Base-by-base conservation (phyloP, 2,113 vertebrate genomes). In the Apistogramma diplotaenia region DNA sequence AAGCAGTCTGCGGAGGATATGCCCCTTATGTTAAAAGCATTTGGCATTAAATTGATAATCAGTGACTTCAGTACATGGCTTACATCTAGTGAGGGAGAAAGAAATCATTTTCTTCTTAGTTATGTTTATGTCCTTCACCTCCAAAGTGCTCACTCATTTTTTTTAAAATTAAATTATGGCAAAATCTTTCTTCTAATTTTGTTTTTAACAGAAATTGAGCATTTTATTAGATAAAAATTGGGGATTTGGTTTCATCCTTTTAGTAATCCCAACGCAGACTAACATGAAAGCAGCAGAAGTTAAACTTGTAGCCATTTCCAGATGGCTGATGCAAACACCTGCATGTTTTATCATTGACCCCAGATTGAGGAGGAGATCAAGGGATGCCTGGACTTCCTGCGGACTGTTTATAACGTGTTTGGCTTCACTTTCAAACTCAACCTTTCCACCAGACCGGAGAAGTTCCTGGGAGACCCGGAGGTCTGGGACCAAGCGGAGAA, bases 351-450 rank as follows among this genome's bases (percentile, higher is more conserved):
- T 60, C 23, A 77, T 78, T 35, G 46, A 56, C 21, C 74, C 10
- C 93, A 99, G 98, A 99, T 99, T 70, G 97, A 97, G 77, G 93
- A 90, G 0, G 98, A 99, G 94, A 99, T 99, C 74, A 99, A 97
- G 90, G 96, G 96, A 80, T 99, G 98, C 74, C 95, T 99, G 92
- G 94, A 98, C 85, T 99, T 99, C 92, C 93, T 99, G 65, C 96
- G 96, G n/a, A 83, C 97, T 0, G 97, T 99, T 9, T 99, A 99
- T 61, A 90, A 91, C 2, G 95, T 97, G 67, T 99, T 99, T 79
- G 98, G 98, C 87, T 99, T 99, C 94, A 97, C 96, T 2, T 99
- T 99, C 92, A 99, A 99, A 94, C 93, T 99, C 79, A 97, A 99
- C 92, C 97, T 99, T 59, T 99, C 98, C 78, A 99, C 98, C 60